Base-by-base conservation (phyloP, 2,797 vertebrate genomes). In the Gymnocypris eckloni region DNA sequence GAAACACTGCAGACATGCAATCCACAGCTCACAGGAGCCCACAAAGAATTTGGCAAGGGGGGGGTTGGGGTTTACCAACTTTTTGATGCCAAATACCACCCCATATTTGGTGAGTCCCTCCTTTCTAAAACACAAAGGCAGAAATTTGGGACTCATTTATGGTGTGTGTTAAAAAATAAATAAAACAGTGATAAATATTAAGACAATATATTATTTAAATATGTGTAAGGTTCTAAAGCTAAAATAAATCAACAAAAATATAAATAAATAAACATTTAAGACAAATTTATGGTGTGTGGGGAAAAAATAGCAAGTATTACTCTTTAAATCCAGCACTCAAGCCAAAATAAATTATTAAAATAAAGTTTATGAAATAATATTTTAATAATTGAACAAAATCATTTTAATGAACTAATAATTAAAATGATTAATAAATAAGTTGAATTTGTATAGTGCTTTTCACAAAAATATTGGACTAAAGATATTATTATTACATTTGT, bases 1-100 rank as follows among this genome's bases (percentile, higher is more conserved):
- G 91, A 86, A 33, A 56, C 25, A 1, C 18, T 33, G 13, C 50
- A 8, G n/a, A 66, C 78, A 52, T 84, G 72, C 81, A 87, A n/a
- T 28, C 4, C 45, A 22, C 6, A 56, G 18, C 11, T 41, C 4
- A 39, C 4, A n/a, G 22, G 56, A n/a, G 18, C 20, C 20, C 33
- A 22, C 37, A 77, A 56, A 20, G 25, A 33, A 39, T 56, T 37
- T 77, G 75, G 11, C 33, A 15, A 3, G 48, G 15, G 18, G 48
- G 15, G n/a, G n/a, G 6, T 76, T 54, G 25, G 25, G 25, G n/a
- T 3, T 76, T 54, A 76, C 10, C 6, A 39, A 77, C 33, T 15
- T 39, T 37, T n/a, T 59, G 18, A 39, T n/a, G 20, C 33, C 6
- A 77, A 37, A 39, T 39, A 8, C 10, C 15, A 5, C 25, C 4